Evolutionary conservation across 2,888 invertebrate species (phyloP).

Genomic region (Drosophila quinaria): DNA sequence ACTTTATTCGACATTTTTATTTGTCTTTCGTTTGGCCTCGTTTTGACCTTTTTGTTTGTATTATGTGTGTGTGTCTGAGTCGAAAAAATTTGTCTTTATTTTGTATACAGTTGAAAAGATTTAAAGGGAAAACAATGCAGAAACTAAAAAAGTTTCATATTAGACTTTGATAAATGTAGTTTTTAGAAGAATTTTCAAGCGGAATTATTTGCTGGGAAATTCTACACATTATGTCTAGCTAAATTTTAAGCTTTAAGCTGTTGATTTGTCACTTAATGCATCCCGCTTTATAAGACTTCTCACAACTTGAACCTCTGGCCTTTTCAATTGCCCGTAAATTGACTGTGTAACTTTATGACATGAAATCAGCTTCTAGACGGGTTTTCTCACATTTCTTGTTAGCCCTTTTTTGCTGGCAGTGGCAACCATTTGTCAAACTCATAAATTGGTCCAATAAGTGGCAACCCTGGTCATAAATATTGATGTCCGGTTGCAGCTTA

Average conservation of each 20-base stretch:
- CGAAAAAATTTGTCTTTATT: conserved; percentile 7
- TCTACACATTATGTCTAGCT: background rate
- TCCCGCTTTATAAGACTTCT: background rate
- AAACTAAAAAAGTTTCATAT: conserved; percentile 17
- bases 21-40: conserved; percentile 34
- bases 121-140: conserved; percentile 39
- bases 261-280: background rate
- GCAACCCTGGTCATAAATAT: conserved; percentile 66
- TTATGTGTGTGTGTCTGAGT: background rate
- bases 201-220: background rate
- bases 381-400: conserved; percentile 17
- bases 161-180: conserved; percentile 11
- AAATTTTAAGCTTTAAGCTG: conserved; percentile 12
- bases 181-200: background rate
- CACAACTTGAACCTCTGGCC: conserved; percentile 12
- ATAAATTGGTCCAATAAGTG: conserved; percentile 51
- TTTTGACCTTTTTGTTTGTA: conserved; percentile 28
- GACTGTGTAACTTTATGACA: conserved; percentile 22
- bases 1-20: conserved; percentile 49
- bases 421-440: conserved; percentile 51
- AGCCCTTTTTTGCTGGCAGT: conserved; percentile 15
- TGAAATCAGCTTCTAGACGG: conserved; percentile 39
- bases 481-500: conserved; percentile 62
- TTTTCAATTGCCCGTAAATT: conserved; percentile 36
- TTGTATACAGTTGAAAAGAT: conserved; percentile 23